phyloP scores from a whole-genome alignment of 2,113 vertebrate genomes.

The Lonchura striata region DNA sequence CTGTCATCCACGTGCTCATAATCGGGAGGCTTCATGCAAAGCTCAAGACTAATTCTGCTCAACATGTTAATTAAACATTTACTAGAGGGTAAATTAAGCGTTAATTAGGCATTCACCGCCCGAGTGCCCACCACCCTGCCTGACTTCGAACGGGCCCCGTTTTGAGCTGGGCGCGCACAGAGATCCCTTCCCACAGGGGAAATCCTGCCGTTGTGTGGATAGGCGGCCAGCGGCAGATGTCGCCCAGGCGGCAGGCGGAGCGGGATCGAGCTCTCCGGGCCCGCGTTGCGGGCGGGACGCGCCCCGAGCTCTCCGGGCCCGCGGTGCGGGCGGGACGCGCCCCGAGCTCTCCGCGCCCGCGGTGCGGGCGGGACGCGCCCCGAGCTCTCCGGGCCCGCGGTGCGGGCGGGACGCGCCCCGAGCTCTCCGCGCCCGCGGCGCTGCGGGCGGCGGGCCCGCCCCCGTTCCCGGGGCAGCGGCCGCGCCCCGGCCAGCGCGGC shows the following conservation, averaged over 20 bases:
- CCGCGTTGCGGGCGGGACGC: rapidly evolving
- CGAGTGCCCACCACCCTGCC: background rate
- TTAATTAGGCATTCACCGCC: background rate
- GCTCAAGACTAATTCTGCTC: background rate
- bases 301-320: rapidly evolving
- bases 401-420: rapidly evolving
- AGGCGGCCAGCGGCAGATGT: rapidly evolving
- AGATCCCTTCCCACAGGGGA: rapidly evolving
- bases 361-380: background rate
- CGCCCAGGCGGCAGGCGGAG: background rate
- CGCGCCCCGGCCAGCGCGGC: background rate
- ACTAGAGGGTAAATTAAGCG: too few species aligned
- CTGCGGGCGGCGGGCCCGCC: background rate
- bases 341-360: too few species aligned
- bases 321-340: background rate
- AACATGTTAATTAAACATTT: background rate
- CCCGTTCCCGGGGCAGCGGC: background rate
- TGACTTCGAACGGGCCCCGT: background rate
- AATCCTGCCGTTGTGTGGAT: background rate
- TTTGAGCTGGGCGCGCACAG: background rate
- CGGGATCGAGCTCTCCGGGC: rapidly evolving
- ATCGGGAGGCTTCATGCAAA: rapidly evolving
- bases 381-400: rapidly evolving
- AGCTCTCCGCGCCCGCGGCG: background rate
- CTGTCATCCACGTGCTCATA: rapidly evolving